These are phyloP conservation scores for Phocoena sinus DNA, from an alignment of 2,113 vertebrate genomes.

Conservation along the genomic window DNA sequence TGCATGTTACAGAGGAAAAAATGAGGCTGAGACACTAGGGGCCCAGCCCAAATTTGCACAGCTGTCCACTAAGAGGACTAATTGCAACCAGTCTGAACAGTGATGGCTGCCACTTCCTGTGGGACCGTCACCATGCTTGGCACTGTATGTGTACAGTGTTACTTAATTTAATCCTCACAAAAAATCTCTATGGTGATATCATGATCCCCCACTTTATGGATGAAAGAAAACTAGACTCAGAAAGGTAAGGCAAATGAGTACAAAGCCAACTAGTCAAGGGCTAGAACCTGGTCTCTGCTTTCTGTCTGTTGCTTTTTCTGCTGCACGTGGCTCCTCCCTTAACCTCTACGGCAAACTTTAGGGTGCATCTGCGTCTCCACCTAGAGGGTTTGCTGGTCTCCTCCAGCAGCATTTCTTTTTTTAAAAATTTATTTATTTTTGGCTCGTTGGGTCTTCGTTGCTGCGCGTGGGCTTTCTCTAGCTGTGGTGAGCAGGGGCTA, in stretches of 20 bases:
- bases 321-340: not conserved
- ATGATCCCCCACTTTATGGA: not conserved
- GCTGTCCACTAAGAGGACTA: not conserved
- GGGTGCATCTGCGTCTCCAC: not conserved
- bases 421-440: not conserved
- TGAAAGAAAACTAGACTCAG: not conserved
- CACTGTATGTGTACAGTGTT: not conserved
- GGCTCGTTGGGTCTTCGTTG: not conserved
- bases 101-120: rapidly evolving
- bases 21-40: not conserved
- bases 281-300: not conserved
- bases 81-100: not conserved
- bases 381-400: too few relatives aligned
- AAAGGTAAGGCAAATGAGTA: not conserved
- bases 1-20: not conserved
- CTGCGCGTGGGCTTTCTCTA: too few relatives aligned
- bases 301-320: not conserved
- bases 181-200: not conserved
- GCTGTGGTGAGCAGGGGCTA: too few relatives aligned
- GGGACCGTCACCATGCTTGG: not conserved
- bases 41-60: not conserved
- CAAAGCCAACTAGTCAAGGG: not conserved
- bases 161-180: not conserved
- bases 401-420: not conserved
- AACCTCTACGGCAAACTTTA: not conserved